These are phyloP conservation scores for Diorhabda sublineata DNA, from an alignment of 1,140 invertebrate genomes.

Conservation along the genomic window DNA sequence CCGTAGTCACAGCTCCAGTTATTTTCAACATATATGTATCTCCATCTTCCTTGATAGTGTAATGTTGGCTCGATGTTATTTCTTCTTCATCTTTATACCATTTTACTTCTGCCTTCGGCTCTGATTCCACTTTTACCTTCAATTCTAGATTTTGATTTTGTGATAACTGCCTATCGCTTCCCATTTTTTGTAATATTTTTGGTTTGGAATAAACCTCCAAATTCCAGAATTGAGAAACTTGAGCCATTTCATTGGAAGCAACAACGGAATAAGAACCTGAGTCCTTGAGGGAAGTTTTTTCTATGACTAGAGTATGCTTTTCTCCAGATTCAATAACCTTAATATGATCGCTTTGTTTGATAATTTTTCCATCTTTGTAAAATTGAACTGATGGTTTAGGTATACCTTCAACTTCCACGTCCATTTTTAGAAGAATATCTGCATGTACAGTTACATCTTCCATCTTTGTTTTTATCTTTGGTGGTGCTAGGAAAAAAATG, in stretches of 20 bases:
- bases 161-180: constrained; percentile 61
- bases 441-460: constrained; percentile 67
- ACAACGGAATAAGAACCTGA: constrained; percentile 90
- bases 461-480: constrained; percentile 77
- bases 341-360: constrained; percentile 66
- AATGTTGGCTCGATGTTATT: constrained; percentile 63
- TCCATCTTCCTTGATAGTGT: constrained; percentile 63
- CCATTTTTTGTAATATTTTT: constrained; percentile 64
- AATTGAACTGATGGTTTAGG: constrained; percentile 78
- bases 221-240: constrained; percentile 81
- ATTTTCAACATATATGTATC: constrained; percentile 75
- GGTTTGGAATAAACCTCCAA: constrained; percentile 75
- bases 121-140: constrained; percentile 75
- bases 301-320: constrained; percentile 72
- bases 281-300: constrained; percentile 77
- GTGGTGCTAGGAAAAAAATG: constrained; percentile 55
- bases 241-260: constrained; percentile 83
- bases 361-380: constrained; percentile 78
- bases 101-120: constrained; percentile 74
- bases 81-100: constrained; percentile 78
- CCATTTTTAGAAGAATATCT: constrained; percentile 65
- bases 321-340: constrained; percentile 65
- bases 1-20: constrained; percentile 65
- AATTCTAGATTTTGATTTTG: constrained; percentile 79
- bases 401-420: constrained; percentile 76